Evolutionary conservation across 2,113 vertebrate species (phyloP).

Genomic region (Psittacula cyanocephala): DNA sequence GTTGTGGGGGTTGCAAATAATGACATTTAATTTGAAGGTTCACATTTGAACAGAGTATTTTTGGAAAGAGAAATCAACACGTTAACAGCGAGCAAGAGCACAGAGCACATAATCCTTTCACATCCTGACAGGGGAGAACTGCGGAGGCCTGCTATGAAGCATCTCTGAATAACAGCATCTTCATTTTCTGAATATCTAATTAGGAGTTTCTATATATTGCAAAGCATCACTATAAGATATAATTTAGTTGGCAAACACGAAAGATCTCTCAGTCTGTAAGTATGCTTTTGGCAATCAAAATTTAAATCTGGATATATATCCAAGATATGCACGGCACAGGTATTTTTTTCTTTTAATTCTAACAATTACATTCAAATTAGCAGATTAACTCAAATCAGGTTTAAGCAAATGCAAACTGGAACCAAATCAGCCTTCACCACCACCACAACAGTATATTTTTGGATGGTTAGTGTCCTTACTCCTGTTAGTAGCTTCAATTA

Average conservation of each 20-base stretch:
- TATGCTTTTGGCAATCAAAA: constrained; percentile 53
- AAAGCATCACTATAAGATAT: constrained; percentile 46
- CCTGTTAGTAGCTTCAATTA: not conserved
- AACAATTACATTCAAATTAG: constrained; percentile 48
- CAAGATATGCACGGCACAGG: not conserved
- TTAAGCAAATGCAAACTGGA: constrained; percentile 7
- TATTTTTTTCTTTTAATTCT: not conserved
- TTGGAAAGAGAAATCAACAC: constrained; percentile 47
- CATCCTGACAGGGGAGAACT: constrained; percentile 46
- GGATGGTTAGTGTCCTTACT: not conserved
- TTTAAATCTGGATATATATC: constrained; percentile 27
- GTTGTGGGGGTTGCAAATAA: constrained; percentile 4
- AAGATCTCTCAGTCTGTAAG: constrained; percentile 43
- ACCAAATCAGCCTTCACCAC: not conserved
- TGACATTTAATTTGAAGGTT: not conserved
- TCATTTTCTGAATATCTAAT: constrained; percentile 55
- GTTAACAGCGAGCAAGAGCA: not conserved
- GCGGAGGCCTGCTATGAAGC: constrained; percentile 44
- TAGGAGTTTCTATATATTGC: constrained; percentile 50
- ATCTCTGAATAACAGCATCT: constrained; percentile 51
- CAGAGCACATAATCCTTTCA: constrained; percentile 30
- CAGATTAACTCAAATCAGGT: not conserved
- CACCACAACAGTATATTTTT: not conserved
- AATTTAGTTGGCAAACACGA: constrained; percentile 60
- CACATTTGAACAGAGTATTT: constrained; percentile 17